phyloP scores from a whole-genome alignment of 1,140 invertebrate species.

The Zaprionus inermis region DNA sequence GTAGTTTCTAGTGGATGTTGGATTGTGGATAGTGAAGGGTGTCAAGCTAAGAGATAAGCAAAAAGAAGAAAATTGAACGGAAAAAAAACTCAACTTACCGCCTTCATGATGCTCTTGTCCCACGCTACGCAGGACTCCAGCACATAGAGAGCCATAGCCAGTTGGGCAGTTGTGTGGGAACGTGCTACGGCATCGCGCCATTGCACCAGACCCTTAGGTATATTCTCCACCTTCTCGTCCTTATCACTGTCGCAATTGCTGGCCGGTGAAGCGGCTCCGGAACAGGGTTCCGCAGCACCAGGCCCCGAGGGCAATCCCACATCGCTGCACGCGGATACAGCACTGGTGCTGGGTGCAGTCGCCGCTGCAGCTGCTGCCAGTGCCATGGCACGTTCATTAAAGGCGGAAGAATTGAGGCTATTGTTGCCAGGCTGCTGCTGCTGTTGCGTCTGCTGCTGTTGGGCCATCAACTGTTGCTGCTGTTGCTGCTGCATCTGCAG shows the following conservation, averaged over 20 bases:
- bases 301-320: background rate
- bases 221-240: constrained; percentile 83
- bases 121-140: constrained; percentile 97
- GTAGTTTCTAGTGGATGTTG: background rate
- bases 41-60: constrained; percentile 52
- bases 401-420: constrained; percentile 68
- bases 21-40: constrained; percentile 13
- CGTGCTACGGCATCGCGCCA: constrained; percentile 95
- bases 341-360: constrained; percentile 23
- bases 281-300: constrained; percentile 51
- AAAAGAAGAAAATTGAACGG: constrained; percentile 2
- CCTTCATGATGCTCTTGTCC: constrained; percentile 99
- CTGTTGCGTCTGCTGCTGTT: constrained; percentile 50
- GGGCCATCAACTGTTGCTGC: constrained; percentile 53
- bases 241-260: constrained; percentile 81
- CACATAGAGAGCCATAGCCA: constrained; percentile 95
- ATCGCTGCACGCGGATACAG: background rate
- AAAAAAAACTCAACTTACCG: constrained; percentile 88
- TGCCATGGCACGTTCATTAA: constrained; percentile 79
- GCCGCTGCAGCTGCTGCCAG: constrained; percentile 70
- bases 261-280: constrained; percentile 73
- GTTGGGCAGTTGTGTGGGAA: constrained; percentile 93
- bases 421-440: constrained; percentile 50
- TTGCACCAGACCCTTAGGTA: constrained; percentile 89
- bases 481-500: constrained; percentile 75